Base-by-base conservation (phyloP, 2,797 vertebrate species). In the Eremophila alpestris region DNA sequence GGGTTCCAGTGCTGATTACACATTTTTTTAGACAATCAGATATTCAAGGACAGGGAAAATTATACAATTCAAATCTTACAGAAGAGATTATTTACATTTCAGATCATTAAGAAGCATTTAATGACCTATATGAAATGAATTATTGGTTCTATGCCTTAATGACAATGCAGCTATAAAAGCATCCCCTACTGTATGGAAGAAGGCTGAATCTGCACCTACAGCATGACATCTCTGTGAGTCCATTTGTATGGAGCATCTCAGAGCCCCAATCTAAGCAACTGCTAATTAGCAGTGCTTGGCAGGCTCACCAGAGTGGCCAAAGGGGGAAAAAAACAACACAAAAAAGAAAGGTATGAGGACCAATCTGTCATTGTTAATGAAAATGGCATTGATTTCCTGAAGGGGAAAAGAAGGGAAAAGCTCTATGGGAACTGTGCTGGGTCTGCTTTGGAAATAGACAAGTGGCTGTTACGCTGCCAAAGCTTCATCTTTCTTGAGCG, bases 231-330 rank as follows among this genome's bases (percentile, higher is more conserved):
- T 0, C 56, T 68, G 38, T n/a, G 56, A 59, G 22, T 40, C 52
- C 46, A 11, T 58, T 71, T 63, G 29, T 64, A 7, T 15, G 60
- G 45, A 87, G 46, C 38, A 64, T 45, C 49, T 74, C 89, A 68
- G n/a, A 79, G 41, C 60, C 49, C 75, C 87, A 36, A 70, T 67
- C 52, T 73, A 63, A 69, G 65, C 64, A 65, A 27, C 40, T 77
- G 68, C 68, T 94, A 74, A 87, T 92, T 84, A 90, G 34, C 13
- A 59, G 36, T 16, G 16, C 68, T 80, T 74, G 70, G 27, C 55
- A 82, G 74, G 48, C 59, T 90, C 4, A 3, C 9, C 41, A 51
- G 23, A 73, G 18, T 29, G 56, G 34, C 62, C 59, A 59, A 76
- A 79, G 43, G 10, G 3, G 7, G 1, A 5, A 16, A 55, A 56